Conservation (phyloP, 2,888 invertebrate genomes). For the Quadriops clusia region DNA sequence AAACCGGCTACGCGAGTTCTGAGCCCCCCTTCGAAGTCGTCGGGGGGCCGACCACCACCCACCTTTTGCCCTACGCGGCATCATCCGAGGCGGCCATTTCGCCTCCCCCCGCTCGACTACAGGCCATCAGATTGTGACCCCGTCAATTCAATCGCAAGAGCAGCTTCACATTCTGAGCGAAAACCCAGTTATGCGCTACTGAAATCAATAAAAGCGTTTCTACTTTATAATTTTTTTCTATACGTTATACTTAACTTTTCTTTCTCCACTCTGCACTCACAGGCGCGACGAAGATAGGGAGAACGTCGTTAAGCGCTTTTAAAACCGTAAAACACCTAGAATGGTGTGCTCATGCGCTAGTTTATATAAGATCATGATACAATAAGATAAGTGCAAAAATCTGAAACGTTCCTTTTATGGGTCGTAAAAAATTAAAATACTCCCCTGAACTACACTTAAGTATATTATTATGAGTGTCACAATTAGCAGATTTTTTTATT, state of each 20-base stretch:
- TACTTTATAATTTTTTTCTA: constrained; percentile 19
- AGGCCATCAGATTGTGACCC: constrained; percentile 25
- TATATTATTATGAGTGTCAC: constrained; percentile 21
- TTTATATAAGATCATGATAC: constrained; percentile 23
- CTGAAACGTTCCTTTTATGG: constrained; percentile 23
- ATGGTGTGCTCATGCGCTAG: constrained; percentile 33
- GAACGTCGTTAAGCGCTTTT: constrained; percentile 22
- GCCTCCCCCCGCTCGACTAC: constrained; percentile 24
- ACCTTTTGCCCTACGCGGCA: constrained; percentile 22
- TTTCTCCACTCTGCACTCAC: constrained; percentile 17
- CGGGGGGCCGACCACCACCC: constrained; percentile 17
- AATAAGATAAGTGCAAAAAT: constrained; percentile 15
- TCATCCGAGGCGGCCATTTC: constrained; percentile 30
- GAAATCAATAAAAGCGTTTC: constrained; percentile 55
- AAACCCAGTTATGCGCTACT: constrained; percentile 54
- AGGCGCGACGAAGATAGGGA: constrained; percentile 26
- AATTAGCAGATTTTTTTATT: constrained; percentile 19
- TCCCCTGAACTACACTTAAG: constrained; percentile 19
- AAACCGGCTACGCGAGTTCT: constrained; percentile 22
- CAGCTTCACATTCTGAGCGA: constrained; percentile 28
- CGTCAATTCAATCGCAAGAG: constrained; percentile 5
- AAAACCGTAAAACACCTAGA: constrained; percentile 24
- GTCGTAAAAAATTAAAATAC: constrained; percentile 24
- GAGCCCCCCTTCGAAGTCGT: constrained; percentile 14
- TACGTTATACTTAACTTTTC: constrained; percentile 17